Evolutionary conservation across 2,797 vertebrate genomes (phyloP).

Genomic region (Notamacropus eugenii): DNA sequence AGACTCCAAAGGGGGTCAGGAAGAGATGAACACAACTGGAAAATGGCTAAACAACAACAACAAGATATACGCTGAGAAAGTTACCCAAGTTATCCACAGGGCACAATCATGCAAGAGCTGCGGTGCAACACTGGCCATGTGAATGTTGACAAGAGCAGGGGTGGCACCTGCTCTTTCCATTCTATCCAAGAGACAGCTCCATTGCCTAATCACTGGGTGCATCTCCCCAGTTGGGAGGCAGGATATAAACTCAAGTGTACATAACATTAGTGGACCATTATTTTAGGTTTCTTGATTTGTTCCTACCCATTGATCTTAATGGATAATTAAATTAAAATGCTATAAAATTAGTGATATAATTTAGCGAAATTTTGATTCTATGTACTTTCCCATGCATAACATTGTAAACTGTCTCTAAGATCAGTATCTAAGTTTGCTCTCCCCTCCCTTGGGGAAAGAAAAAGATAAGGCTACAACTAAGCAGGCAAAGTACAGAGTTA

Average conservation of each 20-base stretch:
- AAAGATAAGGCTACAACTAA: neutral
- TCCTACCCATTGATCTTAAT: conserved; percentile 52
- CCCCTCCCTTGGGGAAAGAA: neutral
- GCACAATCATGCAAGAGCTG: conserved; percentile 35
- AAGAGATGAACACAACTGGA: neutral
- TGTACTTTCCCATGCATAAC: neutral
- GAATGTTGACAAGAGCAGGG: neutral
- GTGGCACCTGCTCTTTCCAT: conserved; percentile 23
- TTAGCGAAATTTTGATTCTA: conserved; percentile 20
- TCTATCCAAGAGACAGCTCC: neutral
- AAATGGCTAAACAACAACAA: neutral
- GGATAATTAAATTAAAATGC: conserved; percentile 61
- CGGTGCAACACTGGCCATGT: conserved; percentile 22
- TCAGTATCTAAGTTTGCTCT: neutral
- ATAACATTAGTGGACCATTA: neutral
- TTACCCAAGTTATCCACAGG: neutral
- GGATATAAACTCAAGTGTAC: neutral
- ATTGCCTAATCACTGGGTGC: neutral
- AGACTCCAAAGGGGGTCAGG: too few species aligned
- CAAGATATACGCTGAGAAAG: neutral
- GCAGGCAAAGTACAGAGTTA: neutral
- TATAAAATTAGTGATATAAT: neutral
- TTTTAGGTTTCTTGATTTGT: neutral
- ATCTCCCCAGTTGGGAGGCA: neutral
- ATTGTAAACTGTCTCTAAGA: neutral